These are phyloP conservation scores for Gorsachius magnificus DNA, from an alignment of 2,797 vertebrate genomes.

Conservation along the genomic window DNA sequence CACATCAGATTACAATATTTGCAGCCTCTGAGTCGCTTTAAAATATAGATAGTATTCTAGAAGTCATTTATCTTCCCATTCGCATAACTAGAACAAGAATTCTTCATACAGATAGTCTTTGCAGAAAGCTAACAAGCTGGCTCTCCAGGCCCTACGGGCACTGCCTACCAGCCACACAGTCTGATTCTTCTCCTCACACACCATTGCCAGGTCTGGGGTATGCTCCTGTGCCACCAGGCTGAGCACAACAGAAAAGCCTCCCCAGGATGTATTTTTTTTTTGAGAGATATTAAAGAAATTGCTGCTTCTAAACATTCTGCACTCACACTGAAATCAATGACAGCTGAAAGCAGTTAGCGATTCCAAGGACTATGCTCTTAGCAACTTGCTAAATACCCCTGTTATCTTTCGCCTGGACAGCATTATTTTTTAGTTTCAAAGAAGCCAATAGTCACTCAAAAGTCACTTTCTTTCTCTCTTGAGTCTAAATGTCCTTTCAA, in stretches of 20 bases:
- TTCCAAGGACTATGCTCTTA: neutral
- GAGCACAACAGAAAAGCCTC: conserved; percentile 10
- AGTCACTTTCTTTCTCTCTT: neutral
- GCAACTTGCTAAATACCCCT: conserved; percentile 4
- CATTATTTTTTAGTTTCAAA: conserved; percentile 17
- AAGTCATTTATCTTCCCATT: conserved; percentile 26
- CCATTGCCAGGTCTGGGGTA: conserved; percentile 18
- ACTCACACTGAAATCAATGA: neutral
- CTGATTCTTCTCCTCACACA: conserved; percentile 44
- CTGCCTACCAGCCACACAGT: conserved; percentile 10
- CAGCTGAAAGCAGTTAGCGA: neutral
- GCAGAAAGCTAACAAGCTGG: conserved; percentile 54
- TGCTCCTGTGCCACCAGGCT: neutral
- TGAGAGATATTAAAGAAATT: neutral
- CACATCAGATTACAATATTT: neutral
- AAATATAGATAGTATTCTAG: conserved; percentile 17
- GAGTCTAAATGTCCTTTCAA: neutral
- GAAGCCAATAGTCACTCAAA: neutral
- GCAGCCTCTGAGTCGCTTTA: conserved; percentile 20
- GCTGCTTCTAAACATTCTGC: neutral
- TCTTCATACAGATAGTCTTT: neutral
- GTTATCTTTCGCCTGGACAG: neutral
- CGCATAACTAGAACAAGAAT: conserved; percentile 12
- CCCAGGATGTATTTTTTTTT: neutral
- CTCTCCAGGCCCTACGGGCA: conserved; percentile 51